These are phyloP conservation scores for Ceyx melanurus DNA, from an alignment of 2,113 vertebrate genomes.

Conservation along the genomic window DNA sequence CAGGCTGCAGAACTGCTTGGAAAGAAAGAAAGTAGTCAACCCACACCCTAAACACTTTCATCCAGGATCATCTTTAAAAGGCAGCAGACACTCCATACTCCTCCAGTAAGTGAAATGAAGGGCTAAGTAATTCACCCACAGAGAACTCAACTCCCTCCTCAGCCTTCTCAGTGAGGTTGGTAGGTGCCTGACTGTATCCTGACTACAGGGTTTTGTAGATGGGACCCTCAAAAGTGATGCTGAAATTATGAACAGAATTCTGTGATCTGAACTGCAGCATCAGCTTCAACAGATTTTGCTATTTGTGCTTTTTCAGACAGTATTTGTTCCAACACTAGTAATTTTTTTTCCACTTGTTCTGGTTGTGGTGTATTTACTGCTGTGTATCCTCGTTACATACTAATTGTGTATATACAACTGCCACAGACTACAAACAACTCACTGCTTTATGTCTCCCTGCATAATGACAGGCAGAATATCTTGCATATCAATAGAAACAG, in stretches of 20 bases:
- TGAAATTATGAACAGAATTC: neutral
- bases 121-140: neutral
- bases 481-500: neutral
- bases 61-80: neutral
- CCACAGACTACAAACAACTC: neutral
- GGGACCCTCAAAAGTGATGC: neutral
- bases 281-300: neutral
- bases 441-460: neutral
- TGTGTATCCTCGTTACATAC: neutral
- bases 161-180: neutral
- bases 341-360: neutral
- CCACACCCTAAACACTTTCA: neutral
- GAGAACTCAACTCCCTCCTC: neutral
- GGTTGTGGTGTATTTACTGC: neutral
- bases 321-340: neutral
- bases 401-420: neutral
- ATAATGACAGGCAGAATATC: neutral
- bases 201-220: neutral
- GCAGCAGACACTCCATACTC: neutral
- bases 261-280: neutral
- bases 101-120: neutral
- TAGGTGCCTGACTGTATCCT: neutral
- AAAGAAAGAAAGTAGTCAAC: neutral
- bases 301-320: neutral
- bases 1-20: neutral